Evolutionary conservation across 2,113 vertebrate genomes (phyloP).

Genomic region (Xiphophorus maculatus): DNA sequence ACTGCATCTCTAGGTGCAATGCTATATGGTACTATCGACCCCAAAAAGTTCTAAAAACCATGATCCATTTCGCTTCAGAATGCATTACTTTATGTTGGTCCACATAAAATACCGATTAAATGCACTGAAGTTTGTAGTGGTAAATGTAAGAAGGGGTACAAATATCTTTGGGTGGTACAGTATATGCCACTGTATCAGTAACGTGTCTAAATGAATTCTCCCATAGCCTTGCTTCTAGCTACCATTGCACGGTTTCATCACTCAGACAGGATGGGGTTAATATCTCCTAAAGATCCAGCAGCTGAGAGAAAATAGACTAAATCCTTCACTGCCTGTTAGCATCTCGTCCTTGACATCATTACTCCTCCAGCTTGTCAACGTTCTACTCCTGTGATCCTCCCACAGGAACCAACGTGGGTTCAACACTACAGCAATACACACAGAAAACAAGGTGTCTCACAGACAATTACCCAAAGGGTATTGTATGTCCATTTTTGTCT

Average conservation of each 20-base stretch:
- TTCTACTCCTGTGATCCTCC: constrained; percentile 45
- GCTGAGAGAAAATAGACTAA: constrained; percentile 41
- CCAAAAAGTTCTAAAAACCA: no score
- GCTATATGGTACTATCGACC: no score
- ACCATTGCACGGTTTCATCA: constrained; percentile 19
- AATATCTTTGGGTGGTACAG: background rate
- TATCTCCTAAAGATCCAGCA: constrained; percentile 27
- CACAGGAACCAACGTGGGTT: constrained; percentile 32
- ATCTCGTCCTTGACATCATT: constrained; percentile 65
- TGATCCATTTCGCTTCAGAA: no score
- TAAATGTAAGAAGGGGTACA: background rate
- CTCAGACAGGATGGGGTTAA: constrained; percentile 53
- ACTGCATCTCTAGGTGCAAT: no score
- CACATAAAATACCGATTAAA: no score
- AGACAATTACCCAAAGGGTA: constrained; percentile 46
- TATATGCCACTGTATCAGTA: background rate
- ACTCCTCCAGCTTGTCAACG: constrained; percentile 41
- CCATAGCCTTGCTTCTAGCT: constrained; percentile 3
- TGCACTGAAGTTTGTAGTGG: no score
- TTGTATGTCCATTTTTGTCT: constrained; percentile 52
- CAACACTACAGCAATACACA: constrained; percentile 22
- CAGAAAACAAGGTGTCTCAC: constrained; percentile 50
- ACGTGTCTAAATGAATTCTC: constrained; percentile 15
- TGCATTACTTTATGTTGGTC: no score
- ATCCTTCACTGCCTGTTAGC: constrained; percentile 50